Evolutionary conservation across 2,888 invertebrate genomes (phyloP), one percentile per base, ranked within the genome.

Genomic region (Clanis bilineata): DNA sequence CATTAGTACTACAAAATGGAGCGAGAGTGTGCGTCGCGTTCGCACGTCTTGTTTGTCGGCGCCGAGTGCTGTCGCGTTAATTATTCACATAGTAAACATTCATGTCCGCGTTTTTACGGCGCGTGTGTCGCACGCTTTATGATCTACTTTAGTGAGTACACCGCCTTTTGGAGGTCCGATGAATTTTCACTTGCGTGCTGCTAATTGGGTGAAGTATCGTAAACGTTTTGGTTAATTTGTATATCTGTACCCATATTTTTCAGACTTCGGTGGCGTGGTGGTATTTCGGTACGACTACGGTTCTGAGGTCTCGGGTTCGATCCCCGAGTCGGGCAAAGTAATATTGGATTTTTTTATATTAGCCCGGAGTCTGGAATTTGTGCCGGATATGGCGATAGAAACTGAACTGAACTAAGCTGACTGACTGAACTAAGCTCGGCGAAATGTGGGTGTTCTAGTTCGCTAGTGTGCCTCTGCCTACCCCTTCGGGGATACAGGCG

Each of bases 41-140:
- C 81, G 82, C 85, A 83, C 81, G 76, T 82, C 81, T 82, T 82
- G 82, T 83, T 80, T 83, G 79, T 77, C 76, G 69, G 71, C 18
- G 51, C 51, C 67, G 62, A 61, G 63, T 57, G 21, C 44, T 59
- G 47, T 56, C 39, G 59, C 45, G 62, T 86, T 82, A 83, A 84
- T 83, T 85, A 86, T 86, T 83, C 82, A 86, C 62, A 64, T 63
- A 68, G 79, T 79, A 83, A 83, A 85, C 80, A 77, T 69, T 66
- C 73, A 69, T 72, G 76, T 68, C 66, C 71, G 74, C 71, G 72
- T 82, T 85, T 83, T 85, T 79, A 77, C 71, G 72, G 73, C 69
- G 76, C 70, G 73, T 76, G 72, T 72, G 66, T 64, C 61, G 58
- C 64, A 55, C 63, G 64, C 67, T 68, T 71, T 70, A 69, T 67